phyloP scores from a whole-genome alignment of 1,140 invertebrate species.

The Drosophila nasuta region DNA sequence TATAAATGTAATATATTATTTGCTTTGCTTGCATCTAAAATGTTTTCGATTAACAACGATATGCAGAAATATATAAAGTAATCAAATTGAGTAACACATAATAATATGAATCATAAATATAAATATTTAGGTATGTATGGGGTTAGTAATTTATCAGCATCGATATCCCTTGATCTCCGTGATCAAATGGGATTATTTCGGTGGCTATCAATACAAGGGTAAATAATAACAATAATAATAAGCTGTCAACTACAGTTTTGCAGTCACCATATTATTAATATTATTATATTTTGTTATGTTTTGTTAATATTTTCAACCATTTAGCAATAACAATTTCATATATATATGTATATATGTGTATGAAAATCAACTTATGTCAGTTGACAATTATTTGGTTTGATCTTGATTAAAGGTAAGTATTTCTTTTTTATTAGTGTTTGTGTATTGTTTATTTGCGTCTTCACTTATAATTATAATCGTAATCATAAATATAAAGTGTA shows the following conservation, averaged over 20 bases:
- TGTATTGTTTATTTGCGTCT: constrained; percentile 76
- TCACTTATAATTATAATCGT: constrained; percentile 76
- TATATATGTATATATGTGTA: constrained; percentile 40
- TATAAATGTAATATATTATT: constrained; percentile 44
- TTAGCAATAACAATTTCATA: constrained; percentile 47
- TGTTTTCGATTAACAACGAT: constrained; percentile 68
- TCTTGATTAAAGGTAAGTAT: constrained; percentile 36
- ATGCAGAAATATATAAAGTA: constrained; percentile 68
- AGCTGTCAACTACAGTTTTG: constrained; percentile 38
- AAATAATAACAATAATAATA: constrained; percentile 33
- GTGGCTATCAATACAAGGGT: constrained; percentile 18
- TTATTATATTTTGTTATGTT: constrained; percentile 1
- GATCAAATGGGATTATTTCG: constrained; percentile 19
- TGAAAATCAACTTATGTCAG: constrained; percentile 13
- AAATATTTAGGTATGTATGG: constrained; percentile 43
- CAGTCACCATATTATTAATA: constrained; percentile 29
- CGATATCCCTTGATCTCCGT: constrained; percentile 4
- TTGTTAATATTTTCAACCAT: constrained; percentile 29
- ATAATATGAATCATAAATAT: constrained; percentile 62
- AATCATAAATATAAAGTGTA: constrained; percentile 81
- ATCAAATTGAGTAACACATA: constrained; percentile 66
- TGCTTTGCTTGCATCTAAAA: constrained; percentile 53
- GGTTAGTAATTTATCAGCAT: constrained; percentile 21
- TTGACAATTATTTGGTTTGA: constrained; percentile 41
- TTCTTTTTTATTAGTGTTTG: constrained; percentile 60